Evolutionary conservation across 2,888 invertebrate species (phyloP), one percentile per base, ranked within the genome.

Genomic region (Pristionchus maxplancki): DNA sequence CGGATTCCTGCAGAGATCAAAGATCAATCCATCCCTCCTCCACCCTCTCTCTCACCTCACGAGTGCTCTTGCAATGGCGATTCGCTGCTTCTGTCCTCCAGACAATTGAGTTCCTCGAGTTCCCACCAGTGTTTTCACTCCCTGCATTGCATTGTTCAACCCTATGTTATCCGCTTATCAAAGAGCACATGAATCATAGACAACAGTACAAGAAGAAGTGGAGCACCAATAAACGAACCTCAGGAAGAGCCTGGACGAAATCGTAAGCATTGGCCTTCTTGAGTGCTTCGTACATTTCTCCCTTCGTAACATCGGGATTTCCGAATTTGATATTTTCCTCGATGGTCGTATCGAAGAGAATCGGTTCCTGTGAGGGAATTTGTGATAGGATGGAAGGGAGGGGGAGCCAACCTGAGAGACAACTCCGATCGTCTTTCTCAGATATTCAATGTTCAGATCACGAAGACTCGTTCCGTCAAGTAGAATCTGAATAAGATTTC

Each of bases 201-300:
- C n/a, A n/a, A n/a, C n/a, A n/a, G n/a, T n/a, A n/a, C n/a, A n/a
- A n/a, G n/a, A n/a, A n/a, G n/a, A n/a, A n/a, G 44, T 44, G 44
- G 11, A 44, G 89, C 90, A 37, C 84, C 74, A n/a, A 71, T 34
- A 9, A 58, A 64, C 86, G 6, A 91, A 91, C 91, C 17, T 90
- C 64, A 13, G 95, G 95, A 28, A 95, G 91, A 24, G 93, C 89
- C 83, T 88, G 90, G 88, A 95, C 95, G 91, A 95, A 95, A 90
- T 95, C 92, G 87, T 95, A 94, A 64, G 95, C 95, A 90, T 95
- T 95, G 1, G 95, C 95, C 48, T 94, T 94, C 89, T 95, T 94
- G 24, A 90, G 90, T 13, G 92, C 92, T 13, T 88, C 74, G n/a
- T 89, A 64, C 58, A 92, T 89, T 34, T 92, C 90, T 24, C 88